Conservation (phyloP, 1,140 invertebrate genomes). For the Leptinotarsa lineolata region DNA sequence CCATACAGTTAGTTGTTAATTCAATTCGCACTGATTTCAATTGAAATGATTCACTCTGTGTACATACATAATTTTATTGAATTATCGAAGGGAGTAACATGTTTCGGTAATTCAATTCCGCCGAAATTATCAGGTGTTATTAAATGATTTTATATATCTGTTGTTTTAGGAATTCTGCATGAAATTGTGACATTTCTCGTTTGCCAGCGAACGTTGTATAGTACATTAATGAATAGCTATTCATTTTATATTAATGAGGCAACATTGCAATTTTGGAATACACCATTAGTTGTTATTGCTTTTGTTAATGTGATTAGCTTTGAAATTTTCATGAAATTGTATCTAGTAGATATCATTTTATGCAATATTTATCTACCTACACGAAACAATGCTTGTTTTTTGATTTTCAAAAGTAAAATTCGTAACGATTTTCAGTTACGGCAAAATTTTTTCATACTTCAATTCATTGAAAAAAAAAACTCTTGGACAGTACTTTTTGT, state of each 20-base stretch:
- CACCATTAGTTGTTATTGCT: conserved; percentile 2
- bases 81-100: conserved; percentile 8
- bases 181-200: conserved; percentile 14
- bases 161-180: not conserved
- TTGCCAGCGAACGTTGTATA: not conserved
- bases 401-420: no score
- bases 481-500: no score
- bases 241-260: conserved; percentile 6
- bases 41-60: conserved; percentile 18
- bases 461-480: no score
- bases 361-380: not conserved
- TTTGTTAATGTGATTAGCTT: conserved; percentile 3
- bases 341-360: not conserved
- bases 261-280: not conserved
- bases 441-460: no score
- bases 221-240: conserved; percentile 4
- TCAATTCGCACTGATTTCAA: conserved; percentile 21
- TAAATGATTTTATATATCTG: conserved; percentile 5
- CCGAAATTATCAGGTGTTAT: conserved; percentile 11
- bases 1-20: conserved; percentile 23
- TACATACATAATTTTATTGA: conserved; percentile 24
- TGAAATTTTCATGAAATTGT: conserved; percentile 4
- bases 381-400: no score
- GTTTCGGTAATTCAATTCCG: conserved; percentile 13
- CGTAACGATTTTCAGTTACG: no score